phyloP scores from a whole-genome alignment of 2,113 vertebrate genomes.

The Etheostoma spectabile region DNA sequence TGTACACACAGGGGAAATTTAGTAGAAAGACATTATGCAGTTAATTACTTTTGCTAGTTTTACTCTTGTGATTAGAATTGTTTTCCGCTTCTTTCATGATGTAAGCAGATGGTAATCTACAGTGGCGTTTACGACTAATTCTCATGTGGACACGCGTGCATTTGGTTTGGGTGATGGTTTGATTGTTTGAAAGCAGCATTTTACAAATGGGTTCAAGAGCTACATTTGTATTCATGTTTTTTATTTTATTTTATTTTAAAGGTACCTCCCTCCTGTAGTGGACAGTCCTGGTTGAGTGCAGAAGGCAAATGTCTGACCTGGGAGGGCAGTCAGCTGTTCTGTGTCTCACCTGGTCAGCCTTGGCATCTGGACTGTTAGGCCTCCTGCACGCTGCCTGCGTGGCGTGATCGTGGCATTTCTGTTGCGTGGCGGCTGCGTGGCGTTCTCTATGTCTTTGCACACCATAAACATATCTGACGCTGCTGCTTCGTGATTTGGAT shows the following conservation, averaged over 20 bases:
- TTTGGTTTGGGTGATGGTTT: background rate
- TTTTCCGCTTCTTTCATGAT: constrained; percentile 22
- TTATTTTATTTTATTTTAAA: no score
- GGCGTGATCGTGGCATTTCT: no score
- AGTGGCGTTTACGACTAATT: background rate
- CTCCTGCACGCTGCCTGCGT: no score
- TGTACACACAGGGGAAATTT: constrained; percentile 47
- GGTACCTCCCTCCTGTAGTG: background rate
- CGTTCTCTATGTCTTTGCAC: no score
- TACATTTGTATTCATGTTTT: background rate
- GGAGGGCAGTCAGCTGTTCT: background rate
- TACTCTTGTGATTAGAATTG: constrained; percentile 2
- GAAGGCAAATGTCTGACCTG: background rate
- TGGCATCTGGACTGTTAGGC: background rate
- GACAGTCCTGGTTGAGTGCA: background rate
- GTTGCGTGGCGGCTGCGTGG: no score
- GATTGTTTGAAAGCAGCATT: background rate
- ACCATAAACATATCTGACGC: no score
- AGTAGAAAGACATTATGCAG: constrained; percentile 8
- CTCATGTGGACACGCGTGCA: background rate
- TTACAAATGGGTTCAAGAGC: background rate
- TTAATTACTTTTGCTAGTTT: constrained; percentile 41
- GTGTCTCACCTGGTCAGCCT: background rate
- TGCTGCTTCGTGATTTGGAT: no score
- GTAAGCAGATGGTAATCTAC: constrained; percentile 1